phyloP scores from a whole-genome alignment of 2,113 vertebrate genomes.

The Holacanthus passer region DNA sequence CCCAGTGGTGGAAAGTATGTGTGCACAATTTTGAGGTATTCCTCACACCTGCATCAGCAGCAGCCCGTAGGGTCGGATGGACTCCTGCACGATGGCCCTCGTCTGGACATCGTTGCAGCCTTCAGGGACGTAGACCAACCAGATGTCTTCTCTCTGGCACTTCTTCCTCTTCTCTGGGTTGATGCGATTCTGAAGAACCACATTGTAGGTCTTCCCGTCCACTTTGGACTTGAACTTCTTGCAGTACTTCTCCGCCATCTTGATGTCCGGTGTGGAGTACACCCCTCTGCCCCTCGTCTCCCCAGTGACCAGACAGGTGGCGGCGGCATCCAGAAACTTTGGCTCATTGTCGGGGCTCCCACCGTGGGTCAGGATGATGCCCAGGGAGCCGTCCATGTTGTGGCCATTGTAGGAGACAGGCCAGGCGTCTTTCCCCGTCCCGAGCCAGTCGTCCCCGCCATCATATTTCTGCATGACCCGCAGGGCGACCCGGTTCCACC shows the following conservation, averaged over 20 bases:
- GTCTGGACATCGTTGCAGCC: conserved; percentile 18
- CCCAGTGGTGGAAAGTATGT: not conserved
- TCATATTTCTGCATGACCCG: conserved; percentile 65
- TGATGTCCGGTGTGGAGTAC: conserved; percentile 75
- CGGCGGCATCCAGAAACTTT: conserved; percentile 6
- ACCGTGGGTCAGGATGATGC: conserved; percentile 52
- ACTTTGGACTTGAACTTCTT: conserved; percentile 70
- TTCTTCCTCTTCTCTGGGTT: conserved; percentile 60
- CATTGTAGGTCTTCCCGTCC: conserved; percentile 72
- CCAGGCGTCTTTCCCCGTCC: conserved; percentile 65
- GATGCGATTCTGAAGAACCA: conserved; percentile 82
- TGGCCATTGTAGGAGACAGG: conserved; percentile 80
- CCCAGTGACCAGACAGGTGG: not conserved
- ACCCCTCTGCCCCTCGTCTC: conserved; percentile 65
- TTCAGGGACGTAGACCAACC: conserved; percentile 76
- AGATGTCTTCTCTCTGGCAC: conserved; percentile 48
- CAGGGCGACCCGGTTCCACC: conserved; percentile 75
- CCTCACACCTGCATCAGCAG: conserved; percentile 69
- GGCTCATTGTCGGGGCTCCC: not conserved
- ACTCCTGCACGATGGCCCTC: conserved; percentile 65
- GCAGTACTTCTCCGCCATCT: conserved; percentile 58
- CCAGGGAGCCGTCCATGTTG: conserved; percentile 66
- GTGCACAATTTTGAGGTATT: too few species aligned
- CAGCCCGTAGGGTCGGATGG: conserved; percentile 77
- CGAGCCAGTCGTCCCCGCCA: conserved; percentile 73